phyloP scores from a whole-genome alignment of 1,140 invertebrate species.

The Drosophila nikananu region DNA sequence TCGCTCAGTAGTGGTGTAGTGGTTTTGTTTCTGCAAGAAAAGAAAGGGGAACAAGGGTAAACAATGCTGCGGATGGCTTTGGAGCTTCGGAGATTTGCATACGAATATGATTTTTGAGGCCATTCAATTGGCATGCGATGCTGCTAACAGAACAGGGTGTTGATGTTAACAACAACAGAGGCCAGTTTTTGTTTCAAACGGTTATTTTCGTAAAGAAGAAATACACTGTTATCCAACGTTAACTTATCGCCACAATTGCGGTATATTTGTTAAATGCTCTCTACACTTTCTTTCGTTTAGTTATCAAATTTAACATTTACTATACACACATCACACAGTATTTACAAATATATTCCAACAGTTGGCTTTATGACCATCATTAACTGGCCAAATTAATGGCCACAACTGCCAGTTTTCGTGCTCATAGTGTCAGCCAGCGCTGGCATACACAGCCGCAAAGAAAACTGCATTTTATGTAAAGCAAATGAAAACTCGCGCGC shows the following conservation, averaged over 20 bases:
- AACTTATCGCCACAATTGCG: neutral
- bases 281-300: slow-evolving; percentile 20
- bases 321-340: slow-evolving; percentile 15
- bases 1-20: slow-evolving; percentile 51
- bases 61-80: slow-evolving; percentile 69
- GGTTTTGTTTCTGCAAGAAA: slow-evolving; percentile 67
- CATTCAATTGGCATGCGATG: slow-evolving; percentile 34
- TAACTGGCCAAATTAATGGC: slow-evolving; percentile 52
- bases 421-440: slow-evolving; percentile 42
- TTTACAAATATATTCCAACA: slow-evolving; percentile 14
- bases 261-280: neutral
- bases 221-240: slow-evolving; percentile 24
- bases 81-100: slow-evolving; percentile 60
- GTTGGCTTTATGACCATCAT: slow-evolving; percentile 35
- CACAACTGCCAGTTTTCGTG: slow-evolving; percentile 44
- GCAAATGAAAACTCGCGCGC: slow-evolving; percentile 81
- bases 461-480: slow-evolving; percentile 76
- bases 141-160: slow-evolving; percentile 6
- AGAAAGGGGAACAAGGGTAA: slow-evolving; percentile 82
- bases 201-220: neutral
- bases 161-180: slow-evolving; percentile 20
- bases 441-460: slow-evolving; percentile 26
- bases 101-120: slow-evolving; percentile 58
- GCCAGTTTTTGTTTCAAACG: slow-evolving; percentile 10
- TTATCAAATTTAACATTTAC: slow-evolving; percentile 23